A percentile compares a stretch with the other conserved stretches of the same genome.
phyloP scores from a whole-genome alignment of 2,888 invertebrate species.

The Holacanthella duospinosa region DNA sequence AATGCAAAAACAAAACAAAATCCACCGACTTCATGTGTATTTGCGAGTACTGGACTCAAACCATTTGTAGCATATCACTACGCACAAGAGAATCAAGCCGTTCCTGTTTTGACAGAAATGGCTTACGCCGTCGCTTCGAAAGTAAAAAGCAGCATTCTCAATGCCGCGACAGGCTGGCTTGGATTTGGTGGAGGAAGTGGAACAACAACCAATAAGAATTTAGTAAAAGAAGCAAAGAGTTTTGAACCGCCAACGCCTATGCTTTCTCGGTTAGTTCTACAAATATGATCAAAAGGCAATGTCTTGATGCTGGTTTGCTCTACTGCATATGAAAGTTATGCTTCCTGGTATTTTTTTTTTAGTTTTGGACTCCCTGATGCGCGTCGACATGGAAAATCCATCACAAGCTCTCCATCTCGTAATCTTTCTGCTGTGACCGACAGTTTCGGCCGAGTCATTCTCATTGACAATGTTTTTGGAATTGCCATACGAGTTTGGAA shows the following conservation, averaged over 20 bases:
- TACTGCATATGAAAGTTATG: neutral
- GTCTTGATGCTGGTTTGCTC: neutral
- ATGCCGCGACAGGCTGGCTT: constrained; percentile 45
- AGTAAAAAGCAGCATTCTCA: constrained; percentile 52
- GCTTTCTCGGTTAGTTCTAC: constrained; percentile 48
- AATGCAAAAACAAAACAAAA: constrained; percentile 47
- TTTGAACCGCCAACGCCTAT: constrained; percentile 59
- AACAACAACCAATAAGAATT: constrained; percentile 41
- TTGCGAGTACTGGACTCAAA: constrained; percentile 60
- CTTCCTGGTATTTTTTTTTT: constrained; percentile 6
- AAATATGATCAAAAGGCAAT: neutral
- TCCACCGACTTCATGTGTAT: constrained; percentile 31
- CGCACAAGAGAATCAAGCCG: constrained; percentile 74
- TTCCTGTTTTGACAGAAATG: constrained; percentile 76
- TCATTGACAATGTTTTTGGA: constrained; percentile 72
- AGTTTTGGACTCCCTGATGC: constrained; percentile 73
- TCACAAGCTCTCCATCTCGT: constrained; percentile 69
- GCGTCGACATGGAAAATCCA: constrained; percentile 59
- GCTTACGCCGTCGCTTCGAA: constrained; percentile 83
- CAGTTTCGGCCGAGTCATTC: constrained; percentile 71
- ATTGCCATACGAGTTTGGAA: constrained; percentile 79
- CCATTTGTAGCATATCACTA: constrained; percentile 84
- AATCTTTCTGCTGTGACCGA: constrained; percentile 72
- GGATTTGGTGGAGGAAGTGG: constrained; percentile 40
- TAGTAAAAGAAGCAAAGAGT: constrained; percentile 41